Percentiles rank a stretch among this genome's conserved stretches.
Evolutionary conservation across 2,888 invertebrate genomes (phyloP).

Genomic region (Iselma pallidipennis): DNA sequence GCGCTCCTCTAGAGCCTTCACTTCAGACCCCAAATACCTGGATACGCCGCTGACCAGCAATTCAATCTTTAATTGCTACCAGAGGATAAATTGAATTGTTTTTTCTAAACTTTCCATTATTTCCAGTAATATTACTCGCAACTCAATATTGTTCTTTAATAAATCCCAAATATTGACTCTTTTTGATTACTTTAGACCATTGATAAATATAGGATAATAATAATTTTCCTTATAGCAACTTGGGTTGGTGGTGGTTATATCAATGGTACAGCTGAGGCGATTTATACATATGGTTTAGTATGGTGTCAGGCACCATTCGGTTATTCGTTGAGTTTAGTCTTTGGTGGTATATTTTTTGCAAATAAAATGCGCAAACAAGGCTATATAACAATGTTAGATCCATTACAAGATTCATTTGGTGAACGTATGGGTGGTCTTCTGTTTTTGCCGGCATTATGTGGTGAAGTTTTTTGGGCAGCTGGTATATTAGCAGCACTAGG

Average conservation of each 20-base stretch:
- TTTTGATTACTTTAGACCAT: background rate
- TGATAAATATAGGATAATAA: too few species aligned
- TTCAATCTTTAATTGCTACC: too few species aligned
- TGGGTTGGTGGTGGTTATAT: conserved; percentile 99
- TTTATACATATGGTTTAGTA: conserved; percentile 88
- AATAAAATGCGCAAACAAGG: conserved; percentile 97
- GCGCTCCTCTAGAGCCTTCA: too few species aligned
- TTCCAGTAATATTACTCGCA: too few species aligned
- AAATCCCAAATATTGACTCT: background rate
- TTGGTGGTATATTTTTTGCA: conserved; percentile 97
- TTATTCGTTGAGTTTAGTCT: conserved; percentile 92
- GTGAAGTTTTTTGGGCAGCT: conserved; percentile 99
- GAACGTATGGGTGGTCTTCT: conserved; percentile 96
- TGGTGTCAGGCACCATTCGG: conserved; percentile 99
- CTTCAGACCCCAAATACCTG: too few species aligned
- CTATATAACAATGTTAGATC: conserved; percentile 98
- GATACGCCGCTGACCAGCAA: too few species aligned
- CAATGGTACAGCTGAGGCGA: conserved; percentile 97
- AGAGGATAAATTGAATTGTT: too few species aligned
- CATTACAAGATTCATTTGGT: conserved; percentile 95
- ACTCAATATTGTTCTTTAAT: too few species aligned
- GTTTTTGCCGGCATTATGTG: conserved; percentile 94
- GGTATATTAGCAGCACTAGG: conserved; percentile 96
- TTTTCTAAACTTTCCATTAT: background rate
- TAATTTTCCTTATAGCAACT: conserved; percentile 73